phyloP scores from a whole-genome alignment of 2,888 invertebrate genomes.

The Bellardia bayeri region DNA sequence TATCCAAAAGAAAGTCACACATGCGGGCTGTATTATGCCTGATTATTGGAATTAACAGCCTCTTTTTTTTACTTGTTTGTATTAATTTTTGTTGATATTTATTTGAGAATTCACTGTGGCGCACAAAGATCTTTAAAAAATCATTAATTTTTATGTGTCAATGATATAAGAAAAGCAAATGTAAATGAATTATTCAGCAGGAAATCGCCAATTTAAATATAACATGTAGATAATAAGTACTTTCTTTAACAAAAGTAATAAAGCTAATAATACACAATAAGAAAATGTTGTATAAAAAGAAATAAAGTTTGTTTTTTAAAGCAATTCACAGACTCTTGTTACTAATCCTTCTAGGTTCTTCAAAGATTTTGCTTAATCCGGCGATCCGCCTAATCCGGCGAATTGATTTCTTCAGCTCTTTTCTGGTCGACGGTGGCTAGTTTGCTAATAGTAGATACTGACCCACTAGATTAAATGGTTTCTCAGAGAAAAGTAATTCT shows the following conservation, averaged over 20 bases:
- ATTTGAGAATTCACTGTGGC: constrained; percentile 12
- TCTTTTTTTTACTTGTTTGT: constrained; percentile 3
- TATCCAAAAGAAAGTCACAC: constrained; percentile 4
- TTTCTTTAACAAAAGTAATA: neutral
- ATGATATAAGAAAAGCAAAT: constrained; percentile 51
- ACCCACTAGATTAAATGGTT: too few species aligned
- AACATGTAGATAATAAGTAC: neutral
- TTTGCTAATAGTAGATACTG: too few species aligned
- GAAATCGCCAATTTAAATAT: constrained; percentile 64
- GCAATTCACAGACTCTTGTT: too few species aligned
- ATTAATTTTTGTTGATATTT: constrained; percentile 38
- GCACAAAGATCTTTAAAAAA: constrained; percentile 18
- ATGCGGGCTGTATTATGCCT: constrained; percentile 60
- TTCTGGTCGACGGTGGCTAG: too few species aligned
- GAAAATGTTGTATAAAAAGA: neutral
- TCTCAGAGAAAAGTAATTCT: too few species aligned
- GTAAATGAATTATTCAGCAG: constrained; percentile 51
- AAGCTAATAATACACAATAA: neutral
- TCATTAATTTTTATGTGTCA: constrained; percentile 52
- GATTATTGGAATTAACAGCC: constrained; percentile 47
- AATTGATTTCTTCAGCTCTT: too few species aligned
- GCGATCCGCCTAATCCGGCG: too few species aligned
- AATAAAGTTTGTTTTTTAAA: neutral
- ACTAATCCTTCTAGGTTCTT: too few species aligned
- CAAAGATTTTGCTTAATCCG: too few species aligned